A percentile compares a stretch with the other conserved stretches of the same genome.
These are phyloP conservation scores for Cordilura impudica DNA, from an alignment of 2,888 invertebrate species.

Conservation along the genomic window DNA sequence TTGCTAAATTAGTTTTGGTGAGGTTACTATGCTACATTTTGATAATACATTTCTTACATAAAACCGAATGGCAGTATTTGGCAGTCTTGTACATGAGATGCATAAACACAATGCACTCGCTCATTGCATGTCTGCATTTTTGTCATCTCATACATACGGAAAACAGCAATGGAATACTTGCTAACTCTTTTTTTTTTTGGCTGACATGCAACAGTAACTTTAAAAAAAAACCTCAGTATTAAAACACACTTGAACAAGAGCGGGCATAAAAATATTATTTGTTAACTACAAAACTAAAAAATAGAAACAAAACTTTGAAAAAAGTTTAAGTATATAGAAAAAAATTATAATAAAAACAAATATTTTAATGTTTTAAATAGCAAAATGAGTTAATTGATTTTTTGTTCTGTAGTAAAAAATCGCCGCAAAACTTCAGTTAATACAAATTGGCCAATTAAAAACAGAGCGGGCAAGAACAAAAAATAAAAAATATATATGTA, in stretches of 20 bases:
- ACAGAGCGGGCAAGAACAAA: neutral
- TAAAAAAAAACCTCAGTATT: slow-evolving; percentile 54
- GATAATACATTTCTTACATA: too few species aligned
- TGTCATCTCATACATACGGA: slow-evolving; percentile 42
- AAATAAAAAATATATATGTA: neutral
- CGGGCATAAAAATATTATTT: slow-evolving; percentile 47
- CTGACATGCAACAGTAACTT: slow-evolving; percentile 54
- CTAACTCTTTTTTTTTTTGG: slow-evolving; percentile 21
- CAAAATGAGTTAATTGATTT: slow-evolving; percentile 13
- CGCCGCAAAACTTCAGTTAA: slow-evolving; percentile 15
- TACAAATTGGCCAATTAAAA: slow-evolving; percentile 47
- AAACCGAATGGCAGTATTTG: too few species aligned
- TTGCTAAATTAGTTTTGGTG: too few species aligned
- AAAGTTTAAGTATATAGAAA: neutral
- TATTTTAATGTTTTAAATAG: neutral
- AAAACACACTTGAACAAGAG: slow-evolving; percentile 57
- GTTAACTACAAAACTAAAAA: neutral
- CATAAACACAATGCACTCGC: neutral
- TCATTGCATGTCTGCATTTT: slow-evolving; percentile 36
- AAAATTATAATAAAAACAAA: neutral
- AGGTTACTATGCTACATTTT: too few species aligned
- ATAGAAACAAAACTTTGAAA: neutral
- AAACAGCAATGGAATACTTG: slow-evolving; percentile 31
- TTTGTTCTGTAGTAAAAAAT: neutral
- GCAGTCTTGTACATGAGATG: too few species aligned